phyloP scores from a whole-genome alignment of 2,888 invertebrate species.

The Pyrrhosoma nymphula region DNA sequence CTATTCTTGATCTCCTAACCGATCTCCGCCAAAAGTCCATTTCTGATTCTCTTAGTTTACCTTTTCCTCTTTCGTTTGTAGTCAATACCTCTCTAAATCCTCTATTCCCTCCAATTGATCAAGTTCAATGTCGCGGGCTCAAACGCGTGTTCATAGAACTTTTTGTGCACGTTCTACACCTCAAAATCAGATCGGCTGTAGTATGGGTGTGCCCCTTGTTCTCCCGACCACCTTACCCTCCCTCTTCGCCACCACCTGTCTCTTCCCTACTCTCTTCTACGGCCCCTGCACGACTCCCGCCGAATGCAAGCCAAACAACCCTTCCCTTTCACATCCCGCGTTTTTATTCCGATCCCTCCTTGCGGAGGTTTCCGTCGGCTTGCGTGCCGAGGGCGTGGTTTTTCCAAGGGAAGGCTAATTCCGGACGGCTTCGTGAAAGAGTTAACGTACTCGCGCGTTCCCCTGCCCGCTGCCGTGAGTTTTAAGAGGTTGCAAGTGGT shows the following conservation, averaged over 20 bases:
- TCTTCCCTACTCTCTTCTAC: background rate
- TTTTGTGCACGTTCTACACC: no score
- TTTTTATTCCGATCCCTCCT: background rate
- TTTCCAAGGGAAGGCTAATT: background rate
- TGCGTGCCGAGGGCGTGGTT: slow-evolving; percentile 16
- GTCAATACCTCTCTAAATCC: no score
- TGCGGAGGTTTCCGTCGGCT: background rate
- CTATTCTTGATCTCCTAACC: no score
- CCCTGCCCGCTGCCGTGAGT: background rate
- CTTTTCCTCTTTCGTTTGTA: no score
- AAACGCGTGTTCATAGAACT: no score
- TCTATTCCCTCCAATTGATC: no score
- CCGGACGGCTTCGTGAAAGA: background rate
- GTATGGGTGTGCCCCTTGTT: background rate
- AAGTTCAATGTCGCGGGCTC: no score
- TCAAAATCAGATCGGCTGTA: no score
- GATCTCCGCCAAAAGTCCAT: no score
- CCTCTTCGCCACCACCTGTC: background rate
- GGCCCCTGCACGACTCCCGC: background rate
- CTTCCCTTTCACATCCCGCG: background rate
- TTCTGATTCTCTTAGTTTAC: no score
- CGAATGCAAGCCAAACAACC: background rate
- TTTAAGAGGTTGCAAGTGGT: background rate
- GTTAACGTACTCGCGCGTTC: background rate
- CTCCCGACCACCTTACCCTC: background rate